Evolutionary conservation across 1,140 invertebrate genomes (phyloP).

Genomic region (Chelonus insularis): DNA sequence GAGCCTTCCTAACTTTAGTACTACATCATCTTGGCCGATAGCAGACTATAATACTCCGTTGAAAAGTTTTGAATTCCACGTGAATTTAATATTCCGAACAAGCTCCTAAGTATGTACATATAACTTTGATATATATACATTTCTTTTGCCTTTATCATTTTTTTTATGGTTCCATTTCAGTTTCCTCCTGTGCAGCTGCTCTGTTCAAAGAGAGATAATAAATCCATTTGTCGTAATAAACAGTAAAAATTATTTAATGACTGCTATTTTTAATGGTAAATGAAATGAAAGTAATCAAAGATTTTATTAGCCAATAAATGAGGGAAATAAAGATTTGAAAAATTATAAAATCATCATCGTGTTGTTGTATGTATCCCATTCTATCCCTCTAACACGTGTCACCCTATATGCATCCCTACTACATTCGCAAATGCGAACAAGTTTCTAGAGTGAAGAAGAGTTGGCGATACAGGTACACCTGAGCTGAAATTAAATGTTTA

Average conservation of each 20-base stretch:
- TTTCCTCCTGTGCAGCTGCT: too few relatives aligned
- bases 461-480: constrained; percentile 38
- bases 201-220: not conserved
- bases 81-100: constrained; percentile 54
- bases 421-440: not conserved
- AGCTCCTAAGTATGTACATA: constrained; percentile 29
- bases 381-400: not conserved
- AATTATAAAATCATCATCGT: not conserved
- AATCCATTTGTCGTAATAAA: constrained; percentile 4
- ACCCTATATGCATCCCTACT: not conserved
- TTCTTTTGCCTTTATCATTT: not conserved
- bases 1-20: constrained; percentile 50
- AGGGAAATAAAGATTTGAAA: not conserved
- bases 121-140: not conserved
- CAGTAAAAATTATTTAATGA: not conserved
- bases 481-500: constrained; percentile 54
- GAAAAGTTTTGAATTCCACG: constrained; percentile 54
- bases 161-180: not conserved
- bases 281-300: too few relatives aligned
- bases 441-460: not conserved
- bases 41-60: constrained; percentile 46
- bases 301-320: too few relatives aligned
- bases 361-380: not conserved
- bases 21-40: constrained; percentile 55
- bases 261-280: not conserved